Conservation (phyloP, 2,113 vertebrate genomes). For the Ornithorhynchus anatinus region DNA sequence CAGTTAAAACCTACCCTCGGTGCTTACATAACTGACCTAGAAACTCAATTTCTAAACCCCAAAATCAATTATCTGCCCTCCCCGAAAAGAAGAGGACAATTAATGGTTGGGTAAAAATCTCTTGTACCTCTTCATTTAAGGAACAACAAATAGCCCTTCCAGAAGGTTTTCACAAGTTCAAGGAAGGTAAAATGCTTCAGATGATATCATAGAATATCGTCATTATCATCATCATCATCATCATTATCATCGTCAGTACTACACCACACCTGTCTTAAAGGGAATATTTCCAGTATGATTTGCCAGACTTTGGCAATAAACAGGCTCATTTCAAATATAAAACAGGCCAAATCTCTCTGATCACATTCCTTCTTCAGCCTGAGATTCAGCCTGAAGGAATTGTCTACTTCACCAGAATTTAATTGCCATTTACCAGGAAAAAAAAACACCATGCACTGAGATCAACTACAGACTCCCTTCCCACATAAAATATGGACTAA, state of each 20-base stretch:
- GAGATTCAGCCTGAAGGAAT: not conserved
- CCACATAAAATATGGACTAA: not conserved
- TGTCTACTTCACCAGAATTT: not conserved
- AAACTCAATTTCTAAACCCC: too few relatives aligned
- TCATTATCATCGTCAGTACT: too few relatives aligned
- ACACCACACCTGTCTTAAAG: not conserved
- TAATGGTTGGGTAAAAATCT: too few relatives aligned
- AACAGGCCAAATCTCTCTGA: conserved; percentile 2
- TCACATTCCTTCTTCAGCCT: not conserved
- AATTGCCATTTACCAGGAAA: not conserved
- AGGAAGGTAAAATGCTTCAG: not conserved
- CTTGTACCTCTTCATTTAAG: too few relatives aligned
- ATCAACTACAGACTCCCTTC: not conserved
- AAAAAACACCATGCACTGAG: not conserved
- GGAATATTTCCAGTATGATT: not conserved
- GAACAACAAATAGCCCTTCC: too few relatives aligned
- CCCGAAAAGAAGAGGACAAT: too few relatives aligned
- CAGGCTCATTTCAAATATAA: conserved; percentile 6
- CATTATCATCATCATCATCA: too few relatives aligned
- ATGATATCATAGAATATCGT: too few relatives aligned
- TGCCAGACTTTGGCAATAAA: conserved; percentile 35
- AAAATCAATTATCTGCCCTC: too few relatives aligned
- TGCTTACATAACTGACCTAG: too few relatives aligned
- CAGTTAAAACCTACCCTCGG: too few relatives aligned
- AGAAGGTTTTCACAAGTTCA: conserved; percentile 5